These are phyloP conservation scores for Dreissena rostriformis DNA, from an alignment of 1,140 invertebrate genomes.

Conservation along the genomic window DNA sequence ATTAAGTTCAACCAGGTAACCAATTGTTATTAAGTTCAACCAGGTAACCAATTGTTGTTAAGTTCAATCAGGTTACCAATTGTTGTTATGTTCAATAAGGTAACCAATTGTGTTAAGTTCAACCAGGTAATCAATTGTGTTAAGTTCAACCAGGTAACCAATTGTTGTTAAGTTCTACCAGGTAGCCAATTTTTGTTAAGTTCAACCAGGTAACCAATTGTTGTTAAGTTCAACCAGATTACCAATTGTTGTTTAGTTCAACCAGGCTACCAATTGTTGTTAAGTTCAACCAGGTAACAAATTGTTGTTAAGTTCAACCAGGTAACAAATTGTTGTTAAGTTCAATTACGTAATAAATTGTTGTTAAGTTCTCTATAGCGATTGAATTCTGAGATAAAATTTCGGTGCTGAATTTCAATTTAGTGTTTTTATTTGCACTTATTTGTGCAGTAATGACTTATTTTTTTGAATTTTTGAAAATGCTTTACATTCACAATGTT, in stretches of 20 bases:
- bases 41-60: slow-evolving; percentile 82
- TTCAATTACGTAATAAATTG: too few species aligned
- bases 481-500: too few species aligned
- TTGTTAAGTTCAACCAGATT: slow-evolving; percentile 85
- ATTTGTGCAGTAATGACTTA: too few species aligned
- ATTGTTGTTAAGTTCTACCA: slow-evolving; percentile 83
- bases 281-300: slow-evolving; percentile 85
- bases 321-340: slow-evolving; percentile 78
- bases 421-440: too few species aligned
- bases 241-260: slow-evolving; percentile 76
- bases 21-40: slow-evolving; percentile 80
- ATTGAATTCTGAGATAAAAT: too few species aligned
- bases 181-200: slow-evolving; percentile 79
- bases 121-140: slow-evolving; percentile 82
- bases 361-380: too few species aligned
- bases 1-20: slow-evolving; percentile 85
- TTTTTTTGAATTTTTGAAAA: too few species aligned
- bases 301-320: slow-evolving; percentile 83
- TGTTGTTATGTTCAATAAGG: slow-evolving; percentile 84
- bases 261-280: slow-evolving; percentile 82
- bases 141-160: slow-evolving; percentile 85
- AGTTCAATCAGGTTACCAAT: slow-evolving; percentile 84
- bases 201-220: slow-evolving; percentile 84
- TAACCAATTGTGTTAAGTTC: slow-evolving; percentile 79
- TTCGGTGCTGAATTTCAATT: too few species aligned